Evolutionary conservation across 2,888 invertebrate species (phyloP), one percentile per base, ranked within the genome.

Genomic region (Lycophotia porphyrea): DNA sequence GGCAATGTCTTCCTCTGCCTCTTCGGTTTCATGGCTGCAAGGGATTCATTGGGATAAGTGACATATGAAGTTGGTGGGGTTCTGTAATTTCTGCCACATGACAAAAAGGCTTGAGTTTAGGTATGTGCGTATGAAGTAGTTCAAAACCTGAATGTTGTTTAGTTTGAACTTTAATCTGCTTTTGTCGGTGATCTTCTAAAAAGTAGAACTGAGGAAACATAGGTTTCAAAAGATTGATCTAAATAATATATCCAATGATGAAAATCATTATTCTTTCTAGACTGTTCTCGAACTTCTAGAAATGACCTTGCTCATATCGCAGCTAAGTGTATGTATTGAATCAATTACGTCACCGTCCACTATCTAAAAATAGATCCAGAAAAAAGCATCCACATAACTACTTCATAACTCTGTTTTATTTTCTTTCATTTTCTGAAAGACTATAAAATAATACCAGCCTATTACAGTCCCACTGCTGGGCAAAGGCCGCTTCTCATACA

Each of bases 1-100:
- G 5, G 91, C 92, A n/a, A 90, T 49, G 47, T 85, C 89, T 81
- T 97, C 97, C 55, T 97, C 97, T 5, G 34, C 27, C 15, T 93
- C 93, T 55, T 95, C 95, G 1, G 95, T 91, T 92, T 97, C 97
- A 80, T 97, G 97, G 85, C 97, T 97, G 88, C 76, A 95, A 94
- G 5, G 9, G 8, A 49, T 44, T 75, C 39, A 47, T 75, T 61
- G 8, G 7, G 21, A 74, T 24, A 61, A 31, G n/a, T 49, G n/a
- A 47, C 11, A 47, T 18, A 18, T 58, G 58, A 8, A 18, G 21
- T 21, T 34, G 58, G 15, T 58, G 52, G 55, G 18, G n/a, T n/a
- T 27, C 21, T 31, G 58, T 21, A 0, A 9, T 24, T 47, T 47
- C n/a, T 27, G 52, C 15, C 11, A 0, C n/a, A n/a, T 52, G n/a